Conservation (phyloP, 2,888 invertebrate species). For the Nipponacmea schrenckii region DNA sequence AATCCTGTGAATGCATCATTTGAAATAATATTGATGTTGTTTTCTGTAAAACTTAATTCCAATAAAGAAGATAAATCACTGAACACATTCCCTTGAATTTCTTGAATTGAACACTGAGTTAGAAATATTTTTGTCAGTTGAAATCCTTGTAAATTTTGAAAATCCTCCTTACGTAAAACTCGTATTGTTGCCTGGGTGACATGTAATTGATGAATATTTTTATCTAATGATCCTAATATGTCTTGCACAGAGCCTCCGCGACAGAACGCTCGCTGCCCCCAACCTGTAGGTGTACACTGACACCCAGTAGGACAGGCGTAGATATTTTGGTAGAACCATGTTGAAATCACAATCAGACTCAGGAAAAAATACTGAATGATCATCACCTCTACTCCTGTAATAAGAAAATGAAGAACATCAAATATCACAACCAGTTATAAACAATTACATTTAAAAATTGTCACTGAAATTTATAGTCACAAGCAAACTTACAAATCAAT, state of each 20-base stretch:
- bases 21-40: slow-evolving; percentile 38
- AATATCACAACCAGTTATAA: no score
- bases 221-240: slow-evolving; percentile 19
- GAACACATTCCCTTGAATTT: slow-evolving; percentile 42
- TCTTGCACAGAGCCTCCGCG: slow-evolving; percentile 11
- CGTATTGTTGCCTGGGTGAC: slow-evolving; percentile 21
- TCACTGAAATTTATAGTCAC: no score
- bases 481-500: no score
- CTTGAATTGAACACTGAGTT: slow-evolving; percentile 32
- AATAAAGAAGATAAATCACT: slow-evolving; percentile 26
- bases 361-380: not conserved
- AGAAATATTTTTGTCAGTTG: slow-evolving; percentile 30
- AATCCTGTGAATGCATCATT: slow-evolving; percentile 42
- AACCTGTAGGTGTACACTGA: slow-evolving; percentile 12
- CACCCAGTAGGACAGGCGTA: slow-evolving; percentile 20
- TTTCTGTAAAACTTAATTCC: slow-evolving; percentile 40
- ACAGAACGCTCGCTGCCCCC: slow-evolving; percentile 21
- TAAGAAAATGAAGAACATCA: no score
- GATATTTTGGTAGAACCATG: not conserved
- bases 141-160: slow-evolving; percentile 15
- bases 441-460: no score
- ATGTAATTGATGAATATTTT: slow-evolving; percentile 22
- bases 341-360: not conserved
- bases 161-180: slow-evolving; percentile 30
- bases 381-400: not conserved